A percentile compares a stretch with the other conserved stretches of the same genome.
phyloP scores from a whole-genome alignment of 1,140 invertebrate species.

The Macrobrachium rosenbergii region DNA sequence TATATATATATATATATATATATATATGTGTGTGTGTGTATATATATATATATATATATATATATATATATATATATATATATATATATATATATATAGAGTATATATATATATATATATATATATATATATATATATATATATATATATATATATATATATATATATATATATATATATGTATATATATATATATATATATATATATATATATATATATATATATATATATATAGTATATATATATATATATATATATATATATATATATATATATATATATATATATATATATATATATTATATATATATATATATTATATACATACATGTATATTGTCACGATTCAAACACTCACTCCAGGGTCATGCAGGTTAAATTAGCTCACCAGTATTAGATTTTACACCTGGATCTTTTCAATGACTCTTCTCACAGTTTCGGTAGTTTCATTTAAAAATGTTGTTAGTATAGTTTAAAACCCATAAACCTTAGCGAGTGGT shows the following conservation, averaged over 20 bases:
- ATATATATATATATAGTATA: not conserved
- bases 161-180: not conserved
- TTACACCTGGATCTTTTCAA: no score
- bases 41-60: conserved; percentile 11
- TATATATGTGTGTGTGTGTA: not conserved
- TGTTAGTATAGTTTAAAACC: no score
- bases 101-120: conserved; percentile 11
- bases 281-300: conserved; percentile 11
- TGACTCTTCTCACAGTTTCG: no score
- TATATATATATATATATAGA: conserved; percentile 11
- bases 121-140: no score
- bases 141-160: not conserved
- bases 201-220: conserved; percentile 1
- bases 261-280: conserved; percentile 11
- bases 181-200: conserved; percentile 5
- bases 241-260: conserved; percentile 11
- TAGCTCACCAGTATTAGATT: no score
- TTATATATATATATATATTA: conserved; percentile 11
- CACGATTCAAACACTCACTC: no score
- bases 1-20: not conserved
- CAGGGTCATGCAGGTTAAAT: no score
- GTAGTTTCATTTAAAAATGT: no score
- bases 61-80: conserved; percentile 11
- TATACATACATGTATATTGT: not conserved
- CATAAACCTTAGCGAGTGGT: no score